These are phyloP conservation scores for Sebastes umbrosus DNA, from an alignment of 2,797 vertebrate genomes.

Conservation along the genomic window DNA sequence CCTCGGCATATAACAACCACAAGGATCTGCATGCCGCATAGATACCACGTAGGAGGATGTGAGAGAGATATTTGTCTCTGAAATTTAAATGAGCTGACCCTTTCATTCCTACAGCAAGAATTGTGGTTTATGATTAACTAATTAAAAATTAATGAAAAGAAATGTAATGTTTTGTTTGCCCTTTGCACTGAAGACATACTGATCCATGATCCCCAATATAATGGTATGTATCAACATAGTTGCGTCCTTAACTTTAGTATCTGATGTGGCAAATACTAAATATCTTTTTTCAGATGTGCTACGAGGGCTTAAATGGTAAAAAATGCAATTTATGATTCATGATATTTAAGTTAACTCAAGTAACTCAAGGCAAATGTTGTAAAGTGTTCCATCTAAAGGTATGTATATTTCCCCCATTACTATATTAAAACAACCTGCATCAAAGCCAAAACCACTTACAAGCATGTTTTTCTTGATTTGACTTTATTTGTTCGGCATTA, in stretches of 20 bases:
- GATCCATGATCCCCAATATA: not conserved
- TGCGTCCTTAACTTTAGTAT: not conserved
- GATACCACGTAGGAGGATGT: too few species aligned
- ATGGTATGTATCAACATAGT: not conserved
- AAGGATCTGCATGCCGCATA: too few species aligned
- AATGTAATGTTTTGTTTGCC: not conserved
- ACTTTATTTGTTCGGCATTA: conserved; percentile 72
- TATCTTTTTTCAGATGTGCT: not conserved
- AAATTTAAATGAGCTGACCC: not conserved
- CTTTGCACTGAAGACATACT: not conserved
- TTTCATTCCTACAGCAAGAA: not conserved
- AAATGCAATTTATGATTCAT: not conserved
- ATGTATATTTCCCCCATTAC: not conserved
- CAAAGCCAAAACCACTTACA: conserved; percentile 9
- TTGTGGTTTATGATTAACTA: not conserved
- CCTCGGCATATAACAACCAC: too few species aligned
- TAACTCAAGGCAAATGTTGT: not conserved
- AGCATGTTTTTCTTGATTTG: conserved; percentile 32
- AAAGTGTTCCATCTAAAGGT: not conserved
- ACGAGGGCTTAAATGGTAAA: not conserved
- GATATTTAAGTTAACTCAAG: not conserved
- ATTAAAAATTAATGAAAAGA: not conserved
- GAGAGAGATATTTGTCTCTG: too few species aligned
- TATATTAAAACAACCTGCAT: not conserved
- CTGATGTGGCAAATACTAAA: not conserved